These are phyloP conservation scores for Nyctereutes procyonoides DNA, from an alignment of 2,113 vertebrate species.

Conservation along the genomic window DNA sequence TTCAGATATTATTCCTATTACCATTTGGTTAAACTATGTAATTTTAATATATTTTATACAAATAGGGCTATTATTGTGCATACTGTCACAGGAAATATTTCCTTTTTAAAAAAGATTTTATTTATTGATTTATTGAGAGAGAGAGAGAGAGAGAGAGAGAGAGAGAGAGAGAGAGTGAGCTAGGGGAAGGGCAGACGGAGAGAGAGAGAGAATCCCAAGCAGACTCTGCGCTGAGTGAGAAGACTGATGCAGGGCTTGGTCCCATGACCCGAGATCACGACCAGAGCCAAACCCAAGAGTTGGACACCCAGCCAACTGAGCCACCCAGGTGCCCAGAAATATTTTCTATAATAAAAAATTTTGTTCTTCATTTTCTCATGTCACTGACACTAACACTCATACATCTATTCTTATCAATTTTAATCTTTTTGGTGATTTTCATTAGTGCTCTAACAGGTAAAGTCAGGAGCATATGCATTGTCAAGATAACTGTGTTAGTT, in stretches of 20 bases:
- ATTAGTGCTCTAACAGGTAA: background rate
- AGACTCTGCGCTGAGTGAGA: background rate
- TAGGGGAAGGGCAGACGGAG: background rate
- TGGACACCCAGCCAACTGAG: background rate
- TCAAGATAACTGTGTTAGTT: background rate
- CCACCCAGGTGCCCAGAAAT: background rate
- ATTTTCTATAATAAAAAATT: conserved; percentile 22
- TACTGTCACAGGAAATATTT: conserved; percentile 4
- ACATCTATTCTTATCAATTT: background rate
- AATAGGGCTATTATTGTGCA: background rate
- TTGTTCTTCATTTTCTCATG: background rate
- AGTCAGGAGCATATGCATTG: background rate
- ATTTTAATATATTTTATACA: background rate
- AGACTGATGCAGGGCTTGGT: background rate
- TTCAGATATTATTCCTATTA: background rate
- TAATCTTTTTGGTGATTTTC: conserved; percentile 17
- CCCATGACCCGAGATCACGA: background rate
- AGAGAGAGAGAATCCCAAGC: background rate
- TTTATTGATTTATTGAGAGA: background rate
- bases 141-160: background rate
- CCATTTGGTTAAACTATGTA: background rate
- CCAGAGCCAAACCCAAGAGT: background rate
- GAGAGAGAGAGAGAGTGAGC: background rate
- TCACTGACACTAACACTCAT: background rate
- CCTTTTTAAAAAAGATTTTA: background rate